These are phyloP conservation scores for Cerastis rubricosa DNA, from an alignment of 2,888 invertebrate species.

Conservation along the genomic window DNA sequence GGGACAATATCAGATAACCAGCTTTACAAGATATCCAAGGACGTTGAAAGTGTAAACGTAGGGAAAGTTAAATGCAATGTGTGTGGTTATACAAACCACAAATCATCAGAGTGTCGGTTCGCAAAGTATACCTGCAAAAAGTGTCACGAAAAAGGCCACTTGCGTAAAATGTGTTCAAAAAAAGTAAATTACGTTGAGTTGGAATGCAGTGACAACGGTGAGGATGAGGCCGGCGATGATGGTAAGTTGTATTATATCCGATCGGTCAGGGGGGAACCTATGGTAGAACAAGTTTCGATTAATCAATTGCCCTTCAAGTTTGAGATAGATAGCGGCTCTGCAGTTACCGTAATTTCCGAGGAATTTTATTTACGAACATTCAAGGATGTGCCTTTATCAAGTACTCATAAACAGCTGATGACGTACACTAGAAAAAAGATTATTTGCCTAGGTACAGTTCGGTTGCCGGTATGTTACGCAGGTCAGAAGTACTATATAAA, in stretches of 20 bases:
- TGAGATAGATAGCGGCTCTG: slow-evolving; percentile 14
- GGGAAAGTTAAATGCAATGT: neutral
- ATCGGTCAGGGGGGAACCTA: slow-evolving; percentile 15
- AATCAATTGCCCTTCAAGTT: neutral
- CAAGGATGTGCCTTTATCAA: slow-evolving; percentile 23
- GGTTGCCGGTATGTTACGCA: slow-evolving; percentile 7
- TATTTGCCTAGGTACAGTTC: neutral
- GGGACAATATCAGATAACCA: neutral
- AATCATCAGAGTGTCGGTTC: neutral
- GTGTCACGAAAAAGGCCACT: slow-evolving; percentile 13
- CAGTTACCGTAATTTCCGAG: neutral
- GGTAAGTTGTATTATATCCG: slow-evolving; percentile 10
- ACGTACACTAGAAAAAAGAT: slow-evolving; percentile 10
- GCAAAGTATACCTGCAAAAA: slow-evolving; percentile 22
- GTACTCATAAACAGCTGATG: neutral
- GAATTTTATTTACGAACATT: neutral
- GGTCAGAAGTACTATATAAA: neutral
- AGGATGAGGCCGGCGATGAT: slow-evolving; percentile 10
- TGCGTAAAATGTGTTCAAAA: slow-evolving; percentile 13
- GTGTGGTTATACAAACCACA: slow-evolving; percentile 9
- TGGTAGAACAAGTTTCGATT: slow-evolving; percentile 1
- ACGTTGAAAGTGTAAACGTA: too few relatives aligned
- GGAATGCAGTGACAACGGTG: slow-evolving; percentile 12
- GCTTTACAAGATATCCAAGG: neutral
- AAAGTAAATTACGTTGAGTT: slow-evolving; percentile 23